Evolutionary conservation across 2,797 vertebrate species (phyloP).

Genomic region (Tamandua tetradactyla): DNA sequence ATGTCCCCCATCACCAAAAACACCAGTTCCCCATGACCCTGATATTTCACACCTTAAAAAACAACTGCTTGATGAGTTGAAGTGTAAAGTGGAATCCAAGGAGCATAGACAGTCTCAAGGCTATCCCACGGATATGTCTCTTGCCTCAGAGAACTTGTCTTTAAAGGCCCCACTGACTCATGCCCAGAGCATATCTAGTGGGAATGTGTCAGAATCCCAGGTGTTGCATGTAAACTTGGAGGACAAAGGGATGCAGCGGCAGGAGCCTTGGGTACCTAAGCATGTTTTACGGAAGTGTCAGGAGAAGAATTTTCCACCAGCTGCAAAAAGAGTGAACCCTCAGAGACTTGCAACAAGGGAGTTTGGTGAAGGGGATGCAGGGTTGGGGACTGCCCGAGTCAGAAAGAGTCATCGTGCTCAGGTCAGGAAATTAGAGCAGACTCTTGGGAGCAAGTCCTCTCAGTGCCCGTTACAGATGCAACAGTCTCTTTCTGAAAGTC

Average conservation of each 20-base stretch:
- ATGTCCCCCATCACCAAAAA: not conserved
- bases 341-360: not conserved
- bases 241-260: not conserved
- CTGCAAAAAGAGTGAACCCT: rapidly evolving
- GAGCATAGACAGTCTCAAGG: not conserved
- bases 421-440: not conserved
- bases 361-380: not conserved
- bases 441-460: not conserved
- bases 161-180: not conserved
- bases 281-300: not conserved
- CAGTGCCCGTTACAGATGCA: not conserved
- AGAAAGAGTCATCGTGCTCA: not conserved
- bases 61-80: not conserved
- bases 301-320: not conserved
- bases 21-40: not conserved
- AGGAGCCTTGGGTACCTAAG: not conserved
- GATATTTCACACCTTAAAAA: not conserved
- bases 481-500: not conserved
- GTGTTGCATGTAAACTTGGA: not conserved
- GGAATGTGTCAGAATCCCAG: not conserved
- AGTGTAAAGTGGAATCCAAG: rapidly evolving
- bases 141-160: not conserved
- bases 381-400: not conserved
- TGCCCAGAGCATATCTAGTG: not conserved
- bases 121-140: rapidly evolving